phyloP scores from a whole-genome alignment of 2,888 invertebrate species.

The Lepidocyrtoides sp. region DNA sequence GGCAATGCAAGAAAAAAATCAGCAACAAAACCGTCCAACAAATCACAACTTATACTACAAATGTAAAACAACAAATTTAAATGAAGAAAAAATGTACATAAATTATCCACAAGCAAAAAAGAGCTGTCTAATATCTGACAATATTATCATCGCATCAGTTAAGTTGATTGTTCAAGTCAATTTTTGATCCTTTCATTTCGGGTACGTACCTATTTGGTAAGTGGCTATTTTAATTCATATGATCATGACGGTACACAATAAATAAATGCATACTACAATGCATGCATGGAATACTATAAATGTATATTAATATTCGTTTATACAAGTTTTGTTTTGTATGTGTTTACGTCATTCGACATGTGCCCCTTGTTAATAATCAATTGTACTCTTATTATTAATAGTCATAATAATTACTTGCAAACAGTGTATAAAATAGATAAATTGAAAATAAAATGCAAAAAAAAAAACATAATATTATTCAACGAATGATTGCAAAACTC shows the following conservation, averaged over 20 bases:
- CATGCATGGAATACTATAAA: too few species aligned
- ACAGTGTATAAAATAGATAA: not conserved
- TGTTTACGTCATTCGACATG: not conserved
- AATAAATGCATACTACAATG: too few species aligned
- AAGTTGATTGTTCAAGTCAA: not conserved
- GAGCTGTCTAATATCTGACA: not conserved
- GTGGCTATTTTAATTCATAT: too few species aligned
- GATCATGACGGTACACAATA: too few species aligned
- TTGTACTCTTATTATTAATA: conserved; percentile 18
- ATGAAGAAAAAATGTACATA: not conserved
- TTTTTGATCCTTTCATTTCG: not conserved
- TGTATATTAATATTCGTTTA: too few species aligned
- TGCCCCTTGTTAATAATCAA: not conserved
- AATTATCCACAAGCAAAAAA: not conserved
- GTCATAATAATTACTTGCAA: not conserved
- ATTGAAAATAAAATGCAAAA: not conserved
- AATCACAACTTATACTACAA: not conserved
- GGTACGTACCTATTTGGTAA: not conserved
- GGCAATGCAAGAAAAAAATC: conserved; percentile 30
- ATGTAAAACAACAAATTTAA: conserved; percentile 6
- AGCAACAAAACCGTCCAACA: not conserved
- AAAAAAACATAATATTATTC: not conserved
- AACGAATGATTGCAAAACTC: conserved; percentile 76
- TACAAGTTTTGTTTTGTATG: too few species aligned
- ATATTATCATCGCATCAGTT: not conserved